phyloP scores from a whole-genome alignment of 2,797 vertebrate genomes.

The Sebastes elongatus region DNA sequence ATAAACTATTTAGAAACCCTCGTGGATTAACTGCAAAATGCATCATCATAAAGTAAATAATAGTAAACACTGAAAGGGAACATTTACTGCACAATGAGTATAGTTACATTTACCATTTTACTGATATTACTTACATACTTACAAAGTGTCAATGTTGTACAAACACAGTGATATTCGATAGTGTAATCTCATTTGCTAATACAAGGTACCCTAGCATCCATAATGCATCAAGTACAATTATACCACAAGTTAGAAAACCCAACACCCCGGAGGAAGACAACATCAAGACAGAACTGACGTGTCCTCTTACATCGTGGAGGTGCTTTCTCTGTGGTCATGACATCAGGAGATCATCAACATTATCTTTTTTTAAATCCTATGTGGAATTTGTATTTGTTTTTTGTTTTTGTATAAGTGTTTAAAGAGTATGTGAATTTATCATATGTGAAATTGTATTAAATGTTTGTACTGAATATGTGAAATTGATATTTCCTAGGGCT shows the following conservation, averaged over 20 bases:
- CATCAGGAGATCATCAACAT: neutral
- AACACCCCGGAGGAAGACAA: neutral
- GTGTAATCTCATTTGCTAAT: neutral
- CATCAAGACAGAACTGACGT: neutral
- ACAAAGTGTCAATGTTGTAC: neutral
- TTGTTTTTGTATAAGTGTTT: neutral
- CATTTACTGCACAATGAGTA: no score
- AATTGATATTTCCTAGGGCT: no score
- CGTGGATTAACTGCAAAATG: neutral
- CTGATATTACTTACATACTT: neutral
- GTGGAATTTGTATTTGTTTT: neutral
- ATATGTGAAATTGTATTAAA: no score
- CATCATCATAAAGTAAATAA: neutral
- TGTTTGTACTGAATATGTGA: neutral
- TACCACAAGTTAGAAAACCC: neutral
- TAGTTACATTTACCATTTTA: neutral
- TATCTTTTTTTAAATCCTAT: neutral
- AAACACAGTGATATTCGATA: constrained; percentile 17
- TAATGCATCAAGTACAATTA: constrained; percentile 26
- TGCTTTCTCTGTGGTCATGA: neutral
- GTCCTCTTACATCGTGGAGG: neutral
- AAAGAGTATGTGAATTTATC: neutral
- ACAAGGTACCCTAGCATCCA: constrained; percentile 9
- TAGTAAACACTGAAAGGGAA: no score
- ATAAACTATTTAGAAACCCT: neutral